Conservation (phyloP, 2,113 vertebrate genomes). For the Bufo bufo region DNA sequence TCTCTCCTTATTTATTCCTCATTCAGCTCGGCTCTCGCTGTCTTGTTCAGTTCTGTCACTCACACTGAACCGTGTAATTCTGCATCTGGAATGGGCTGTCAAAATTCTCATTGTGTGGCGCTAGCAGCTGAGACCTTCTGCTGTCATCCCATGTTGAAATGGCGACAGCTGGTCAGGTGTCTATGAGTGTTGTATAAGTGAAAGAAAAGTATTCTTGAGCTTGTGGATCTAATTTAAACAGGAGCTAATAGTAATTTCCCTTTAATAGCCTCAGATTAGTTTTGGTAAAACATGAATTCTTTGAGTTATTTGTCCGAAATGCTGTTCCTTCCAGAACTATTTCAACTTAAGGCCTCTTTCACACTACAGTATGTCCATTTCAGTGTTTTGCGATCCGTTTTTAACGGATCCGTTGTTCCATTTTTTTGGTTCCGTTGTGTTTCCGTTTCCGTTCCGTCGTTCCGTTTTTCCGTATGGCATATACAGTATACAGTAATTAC, state of each 20-base stretch:
- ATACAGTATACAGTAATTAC: no score
- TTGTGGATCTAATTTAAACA: neutral
- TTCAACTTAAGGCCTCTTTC: neutral
- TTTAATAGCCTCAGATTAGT: neutral
- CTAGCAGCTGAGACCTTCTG: conserved; percentile 47
- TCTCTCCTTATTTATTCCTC: conserved; percentile 31
- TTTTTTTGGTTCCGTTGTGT: no score
- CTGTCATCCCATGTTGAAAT: conserved; percentile 26
- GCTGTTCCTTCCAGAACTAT: neutral
- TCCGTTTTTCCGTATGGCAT: no score
- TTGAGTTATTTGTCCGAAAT: neutral
- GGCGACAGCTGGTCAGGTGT: conserved; percentile 47
- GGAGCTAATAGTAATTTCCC: neutral
- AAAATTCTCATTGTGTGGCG: conserved; percentile 42
- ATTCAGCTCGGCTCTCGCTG: conserved; percentile 29
- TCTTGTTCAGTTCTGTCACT: conserved; percentile 19
- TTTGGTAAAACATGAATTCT: neutral
- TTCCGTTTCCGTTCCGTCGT: no score
- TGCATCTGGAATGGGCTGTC: conserved; percentile 50
- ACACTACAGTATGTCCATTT: no score
- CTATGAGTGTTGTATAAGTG: neutral
- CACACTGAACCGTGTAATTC: conserved; percentile 51
- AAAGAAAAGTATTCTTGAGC: no score
- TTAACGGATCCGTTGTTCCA: no score
- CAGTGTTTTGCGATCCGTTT: no score